A percentile compares a stretch with the other conserved stretches of the same genome.
phyloP scores from a whole-genome alignment of 2,888 invertebrate genomes.

The Penaeus monodon region DNA sequence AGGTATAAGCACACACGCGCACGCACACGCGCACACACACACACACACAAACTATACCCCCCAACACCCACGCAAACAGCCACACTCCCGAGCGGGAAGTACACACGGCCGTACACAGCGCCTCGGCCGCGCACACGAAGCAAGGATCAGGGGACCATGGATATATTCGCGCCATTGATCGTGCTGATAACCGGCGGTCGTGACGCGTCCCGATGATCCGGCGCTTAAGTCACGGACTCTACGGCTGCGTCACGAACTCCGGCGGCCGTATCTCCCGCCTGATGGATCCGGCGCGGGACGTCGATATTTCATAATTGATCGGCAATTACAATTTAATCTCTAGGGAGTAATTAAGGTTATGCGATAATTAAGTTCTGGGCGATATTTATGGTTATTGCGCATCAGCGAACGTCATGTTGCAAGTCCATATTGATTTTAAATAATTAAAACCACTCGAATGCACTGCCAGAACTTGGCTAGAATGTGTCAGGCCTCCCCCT shows the following conservation, averaged over 20 bases:
- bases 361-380: constrained; percentile 58
- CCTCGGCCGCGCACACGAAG: no score
- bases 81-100: background rate
- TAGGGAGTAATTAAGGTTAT: constrained; percentile 57
- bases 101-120: no score
- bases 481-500: constrained; percentile 8
- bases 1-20: no score
- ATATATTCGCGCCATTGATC: no score
- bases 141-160: no score
- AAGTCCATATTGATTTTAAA: constrained; percentile 54
- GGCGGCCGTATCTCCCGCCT: constrained; percentile 22
- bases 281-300: constrained; percentile 43
- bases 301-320: constrained; percentile 58
- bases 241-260: constrained; percentile 21
- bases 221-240: no score
- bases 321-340: constrained; percentile 59
- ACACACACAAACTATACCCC: background rate
- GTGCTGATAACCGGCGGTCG: no score
- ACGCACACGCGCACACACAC: no score
- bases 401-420: constrained; percentile 60
- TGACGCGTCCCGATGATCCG: no score
- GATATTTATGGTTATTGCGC: constrained; percentile 60
- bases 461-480: constrained; percentile 19
- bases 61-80: background rate
- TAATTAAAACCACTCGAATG: constrained; percentile 53